Percentiles rank a stretch among this genome's conserved stretches.
These are phyloP conservation scores for Chamaedrilus cognettii DNA, from an alignment of 2,888 invertebrate species.

Conservation along the genomic window DNA sequence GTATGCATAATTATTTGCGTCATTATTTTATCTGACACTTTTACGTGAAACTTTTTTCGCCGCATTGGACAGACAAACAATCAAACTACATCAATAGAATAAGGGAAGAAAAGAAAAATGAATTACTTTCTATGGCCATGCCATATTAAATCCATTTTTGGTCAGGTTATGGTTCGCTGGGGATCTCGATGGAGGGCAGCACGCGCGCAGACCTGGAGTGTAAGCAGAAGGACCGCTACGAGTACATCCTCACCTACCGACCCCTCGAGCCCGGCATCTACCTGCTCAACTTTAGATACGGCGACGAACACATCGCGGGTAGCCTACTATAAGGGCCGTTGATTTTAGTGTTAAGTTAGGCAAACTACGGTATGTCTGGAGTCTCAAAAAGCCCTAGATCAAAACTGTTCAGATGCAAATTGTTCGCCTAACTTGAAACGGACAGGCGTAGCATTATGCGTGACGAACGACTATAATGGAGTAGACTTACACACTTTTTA, in stretches of 20 bases:
- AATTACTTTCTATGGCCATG: neutral
- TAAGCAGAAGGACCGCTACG: constrained; percentile 67
- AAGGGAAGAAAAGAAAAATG: neutral
- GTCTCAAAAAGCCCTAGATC: too few relatives aligned
- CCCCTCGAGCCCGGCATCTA: constrained; percentile 95
- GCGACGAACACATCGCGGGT: constrained; percentile 65
- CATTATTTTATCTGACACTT: neutral
- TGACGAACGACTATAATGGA: too few relatives aligned
- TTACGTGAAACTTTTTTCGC: neutral
- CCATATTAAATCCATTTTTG: neutral
- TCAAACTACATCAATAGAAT: too few relatives aligned
- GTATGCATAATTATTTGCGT: neutral
- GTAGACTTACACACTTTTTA: neutral
- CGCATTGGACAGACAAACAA: too few relatives aligned
- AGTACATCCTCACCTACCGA: constrained; percentile 89
- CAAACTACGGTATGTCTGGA: too few relatives aligned
- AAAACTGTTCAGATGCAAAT: too few relatives aligned
- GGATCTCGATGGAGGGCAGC: constrained; percentile 94
- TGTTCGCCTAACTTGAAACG: too few relatives aligned
- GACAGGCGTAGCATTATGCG: too few relatives aligned
- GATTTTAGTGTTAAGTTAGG: too few relatives aligned
- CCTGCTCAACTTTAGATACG: constrained; percentile 93
- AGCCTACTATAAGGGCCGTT: constrained; percentile 19
- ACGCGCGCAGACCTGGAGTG: constrained; percentile 84
- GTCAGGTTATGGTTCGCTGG: constrained; percentile 82